phyloP scores from a whole-genome alignment of 2,888 invertebrate genomes.

The Ophioninae sp. region DNA sequence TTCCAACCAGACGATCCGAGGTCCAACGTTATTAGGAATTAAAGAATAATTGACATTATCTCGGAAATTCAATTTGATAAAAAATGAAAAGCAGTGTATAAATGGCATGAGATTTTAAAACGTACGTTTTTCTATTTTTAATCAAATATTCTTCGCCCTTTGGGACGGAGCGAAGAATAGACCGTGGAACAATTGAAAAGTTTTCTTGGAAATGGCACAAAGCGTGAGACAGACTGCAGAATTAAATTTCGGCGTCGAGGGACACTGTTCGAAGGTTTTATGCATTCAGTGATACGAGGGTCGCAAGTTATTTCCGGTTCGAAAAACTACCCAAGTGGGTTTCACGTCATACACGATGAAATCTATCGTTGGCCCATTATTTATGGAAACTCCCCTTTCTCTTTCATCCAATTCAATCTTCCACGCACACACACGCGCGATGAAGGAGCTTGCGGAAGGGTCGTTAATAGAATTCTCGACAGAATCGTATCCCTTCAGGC shows the following conservation, averaged over 20 bases:
- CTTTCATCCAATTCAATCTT: not conserved
- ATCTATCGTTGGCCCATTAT: constrained; percentile 60
- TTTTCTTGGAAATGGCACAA: not conserved
- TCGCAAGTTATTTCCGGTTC: constrained; percentile 58
- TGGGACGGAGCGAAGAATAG: no score
- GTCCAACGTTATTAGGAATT: no score
- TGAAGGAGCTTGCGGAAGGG: constrained; percentile 55
- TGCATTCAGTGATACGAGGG: constrained; percentile 32
- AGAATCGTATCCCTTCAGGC: constrained; percentile 56
- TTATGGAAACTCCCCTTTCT: constrained; percentile 46
- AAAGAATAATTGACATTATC: no score
- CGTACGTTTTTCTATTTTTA: constrained; percentile 1
- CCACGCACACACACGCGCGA: constrained; percentile 12
- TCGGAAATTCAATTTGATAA: no score
- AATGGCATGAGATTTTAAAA: not conserved
- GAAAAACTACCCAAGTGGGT: constrained; percentile 59
- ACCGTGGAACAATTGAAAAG: no score
- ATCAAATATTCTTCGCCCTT: not conserved
- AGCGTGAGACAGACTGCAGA: not conserved
- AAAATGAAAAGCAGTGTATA: no score
- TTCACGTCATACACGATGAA: constrained; percentile 54
- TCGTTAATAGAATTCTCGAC: constrained; percentile 62
- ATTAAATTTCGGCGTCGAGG: constrained; percentile 21
- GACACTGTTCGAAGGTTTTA: not conserved
- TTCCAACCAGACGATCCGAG: no score